A percentile compares a stretch with the other conserved stretches of the same genome.
Evolutionary conservation across 2,113 vertebrate genomes (phyloP).

Genomic region (Eptesicus fuscus): DNA sequence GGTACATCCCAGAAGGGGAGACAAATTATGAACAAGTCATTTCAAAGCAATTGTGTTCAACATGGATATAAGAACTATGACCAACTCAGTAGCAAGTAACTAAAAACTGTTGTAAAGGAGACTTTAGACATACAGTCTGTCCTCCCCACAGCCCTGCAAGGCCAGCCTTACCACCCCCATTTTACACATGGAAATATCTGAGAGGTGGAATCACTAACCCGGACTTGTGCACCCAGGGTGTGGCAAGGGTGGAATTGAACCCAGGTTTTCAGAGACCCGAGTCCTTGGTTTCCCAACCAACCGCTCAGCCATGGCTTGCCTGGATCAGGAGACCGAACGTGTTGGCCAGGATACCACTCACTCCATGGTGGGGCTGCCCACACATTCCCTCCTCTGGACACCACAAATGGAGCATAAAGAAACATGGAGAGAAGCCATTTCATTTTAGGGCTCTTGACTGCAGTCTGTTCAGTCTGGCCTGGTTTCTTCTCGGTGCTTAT

Average conservation of each 20-base stretch:
- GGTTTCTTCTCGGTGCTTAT: background rate
- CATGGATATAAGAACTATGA: background rate
- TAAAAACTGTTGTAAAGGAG: background rate
- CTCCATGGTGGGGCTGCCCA: background rate
- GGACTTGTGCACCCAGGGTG: background rate
- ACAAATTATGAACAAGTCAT: background rate
- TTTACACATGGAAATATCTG: background rate
- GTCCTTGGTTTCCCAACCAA: background rate
- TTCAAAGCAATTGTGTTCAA: background rate
- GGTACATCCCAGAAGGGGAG: background rate
- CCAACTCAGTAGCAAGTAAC: background rate
- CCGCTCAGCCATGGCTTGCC: too few species aligned
- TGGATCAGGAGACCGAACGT: background rate
- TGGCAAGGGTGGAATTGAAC: background rate
- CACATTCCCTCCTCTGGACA: background rate
- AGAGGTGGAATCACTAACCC: too few species aligned
- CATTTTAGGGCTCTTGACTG: slow-evolving; percentile 3
- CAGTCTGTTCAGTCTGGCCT: slow-evolving; percentile 25
- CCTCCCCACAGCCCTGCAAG: background rate
- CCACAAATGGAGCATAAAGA: slow-evolving; percentile 33
- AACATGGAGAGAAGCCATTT: slow-evolving; percentile 24
- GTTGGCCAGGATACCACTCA: background rate
- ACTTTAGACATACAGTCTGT: too few species aligned
- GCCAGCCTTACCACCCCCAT: background rate
- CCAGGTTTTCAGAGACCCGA: background rate